Evolutionary conservation across 1,140 invertebrate genomes (phyloP).

Genomic region (Asbolus verrucosus): DNA sequence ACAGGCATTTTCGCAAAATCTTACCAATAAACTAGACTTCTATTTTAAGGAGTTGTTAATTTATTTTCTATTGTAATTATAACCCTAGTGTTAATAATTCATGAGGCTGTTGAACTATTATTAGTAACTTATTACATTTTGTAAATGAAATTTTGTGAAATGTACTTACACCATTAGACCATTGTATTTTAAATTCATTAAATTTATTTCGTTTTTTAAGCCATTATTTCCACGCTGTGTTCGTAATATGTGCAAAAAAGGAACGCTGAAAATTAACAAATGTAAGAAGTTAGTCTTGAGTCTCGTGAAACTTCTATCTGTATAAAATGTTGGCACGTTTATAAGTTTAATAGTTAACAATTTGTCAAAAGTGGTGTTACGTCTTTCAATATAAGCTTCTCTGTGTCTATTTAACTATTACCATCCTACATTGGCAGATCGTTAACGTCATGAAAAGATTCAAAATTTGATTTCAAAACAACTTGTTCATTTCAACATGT

Average conservation of each 20-base stretch:
- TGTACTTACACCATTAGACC: slow-evolving; percentile 59
- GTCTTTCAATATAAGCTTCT: slow-evolving; percentile 47
- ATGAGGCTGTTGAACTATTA: slow-evolving; percentile 62
- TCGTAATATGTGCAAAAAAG: slow-evolving; percentile 21
- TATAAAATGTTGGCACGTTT: slow-evolving; percentile 48
- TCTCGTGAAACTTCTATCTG: slow-evolving; percentile 47
- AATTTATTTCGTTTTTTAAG: slow-evolving; percentile 49
- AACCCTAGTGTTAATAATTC: slow-evolving; percentile 58
- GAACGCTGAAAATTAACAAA: slow-evolving; percentile 14
- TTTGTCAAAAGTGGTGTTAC: slow-evolving; percentile 43
- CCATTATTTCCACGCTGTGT: slow-evolving; percentile 38
- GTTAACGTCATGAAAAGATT: slow-evolving; percentile 26
- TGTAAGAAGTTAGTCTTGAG: slow-evolving; percentile 45
- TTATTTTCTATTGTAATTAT: slow-evolving; percentile 55
- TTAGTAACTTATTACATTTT: slow-evolving; percentile 63
- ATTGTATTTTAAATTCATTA: slow-evolving; percentile 49
- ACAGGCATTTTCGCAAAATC: slow-evolving; percentile 38
- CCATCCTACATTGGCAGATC: slow-evolving; percentile 41
- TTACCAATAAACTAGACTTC: slow-evolving; percentile 44
- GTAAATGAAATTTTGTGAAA: slow-evolving; percentile 59
- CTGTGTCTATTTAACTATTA: slow-evolving; percentile 42
- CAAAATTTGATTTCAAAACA: slow-evolving; percentile 29
- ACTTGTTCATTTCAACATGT: slow-evolving; percentile 47
- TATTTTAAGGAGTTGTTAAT: slow-evolving; percentile 47
- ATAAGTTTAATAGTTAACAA: slow-evolving; percentile 40